phyloP scores from a whole-genome alignment of 2,113 vertebrate genomes.

The Hippocampus comes region DNA sequence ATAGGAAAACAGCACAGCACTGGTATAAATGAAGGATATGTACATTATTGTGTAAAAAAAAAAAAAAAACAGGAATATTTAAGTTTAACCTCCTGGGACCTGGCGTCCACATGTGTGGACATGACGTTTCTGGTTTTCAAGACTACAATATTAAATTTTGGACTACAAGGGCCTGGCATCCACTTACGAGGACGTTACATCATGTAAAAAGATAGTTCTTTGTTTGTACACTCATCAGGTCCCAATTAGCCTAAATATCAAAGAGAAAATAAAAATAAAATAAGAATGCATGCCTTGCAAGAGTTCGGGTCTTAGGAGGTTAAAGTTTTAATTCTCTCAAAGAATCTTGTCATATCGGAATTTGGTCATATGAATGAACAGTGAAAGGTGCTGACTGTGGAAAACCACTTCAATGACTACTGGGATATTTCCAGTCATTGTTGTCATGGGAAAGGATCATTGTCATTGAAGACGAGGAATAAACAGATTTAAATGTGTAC shows the following conservation, averaged over 20 bases:
- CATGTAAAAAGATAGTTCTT: too few species aligned
- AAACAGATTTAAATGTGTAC: conserved; percentile 20
- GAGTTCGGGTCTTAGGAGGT: too few species aligned
- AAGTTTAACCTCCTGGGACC: too few species aligned
- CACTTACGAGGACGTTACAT: too few species aligned
- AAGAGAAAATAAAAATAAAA: too few species aligned
- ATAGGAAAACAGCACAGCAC: neutral
- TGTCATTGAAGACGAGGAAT: conserved; percentile 14
- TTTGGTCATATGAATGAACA: neutral
- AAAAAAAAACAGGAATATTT: neutral
- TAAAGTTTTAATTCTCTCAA: neutral
- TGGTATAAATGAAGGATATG: neutral
- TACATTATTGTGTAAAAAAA: neutral
- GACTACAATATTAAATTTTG: too few species aligned
- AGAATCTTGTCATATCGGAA: neutral
- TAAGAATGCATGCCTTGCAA: too few species aligned
- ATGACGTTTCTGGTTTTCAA: too few species aligned
- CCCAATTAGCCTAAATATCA: too few species aligned
- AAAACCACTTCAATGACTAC: neutral
- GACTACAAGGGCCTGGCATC: too few species aligned
- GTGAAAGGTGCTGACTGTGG: neutral
- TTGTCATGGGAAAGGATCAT: neutral
- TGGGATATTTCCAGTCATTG: neutral
- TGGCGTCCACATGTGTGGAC: too few species aligned
- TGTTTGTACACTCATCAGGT: too few species aligned